These are phyloP conservation scores for Dolichoris vasculosae DNA, from an alignment of 1,140 invertebrate species.

Conservation along the genomic window DNA sequence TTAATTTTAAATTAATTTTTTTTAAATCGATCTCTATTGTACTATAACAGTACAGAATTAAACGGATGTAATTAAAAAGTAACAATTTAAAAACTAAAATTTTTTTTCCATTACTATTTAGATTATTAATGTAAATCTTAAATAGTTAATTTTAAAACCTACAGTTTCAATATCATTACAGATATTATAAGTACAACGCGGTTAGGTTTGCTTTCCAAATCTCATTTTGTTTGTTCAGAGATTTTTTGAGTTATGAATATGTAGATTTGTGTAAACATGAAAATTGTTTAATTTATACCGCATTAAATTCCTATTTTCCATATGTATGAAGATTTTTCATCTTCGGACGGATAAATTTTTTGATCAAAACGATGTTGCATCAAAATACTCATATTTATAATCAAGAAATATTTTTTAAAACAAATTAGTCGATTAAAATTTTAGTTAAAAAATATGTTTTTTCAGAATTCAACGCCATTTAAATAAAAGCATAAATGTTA, in stretches of 20 bases:
- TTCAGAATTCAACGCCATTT: too few relatives aligned
- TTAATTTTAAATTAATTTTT: background rate
- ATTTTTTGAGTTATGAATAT: background rate
- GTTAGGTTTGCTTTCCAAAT: background rate
- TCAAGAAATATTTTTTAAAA: background rate
- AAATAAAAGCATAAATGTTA: too few relatives aligned
- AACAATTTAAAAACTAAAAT: background rate
- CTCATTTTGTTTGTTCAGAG: background rate
- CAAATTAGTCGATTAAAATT: background rate
- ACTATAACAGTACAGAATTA: background rate
- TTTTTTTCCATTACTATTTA: conserved; percentile 12
- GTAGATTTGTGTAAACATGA: background rate
- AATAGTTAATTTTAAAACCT: background rate
- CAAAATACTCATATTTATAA: background rate
- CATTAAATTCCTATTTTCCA: conserved; percentile 10
- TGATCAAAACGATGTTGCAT: background rate
- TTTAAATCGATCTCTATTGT: background rate
- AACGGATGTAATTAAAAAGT: background rate
- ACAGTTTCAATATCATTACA: background rate
- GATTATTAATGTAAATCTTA: background rate
- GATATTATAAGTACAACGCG: background rate
- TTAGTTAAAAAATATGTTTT: background rate
- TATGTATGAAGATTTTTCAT: background rate
- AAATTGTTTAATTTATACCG: conserved; percentile 4
- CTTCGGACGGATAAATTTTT: background rate